These are phyloP conservation scores for Phalacrocorax pelagicus DNA, from an alignment of 2,113 vertebrate species.

Conservation along the genomic window DNA sequence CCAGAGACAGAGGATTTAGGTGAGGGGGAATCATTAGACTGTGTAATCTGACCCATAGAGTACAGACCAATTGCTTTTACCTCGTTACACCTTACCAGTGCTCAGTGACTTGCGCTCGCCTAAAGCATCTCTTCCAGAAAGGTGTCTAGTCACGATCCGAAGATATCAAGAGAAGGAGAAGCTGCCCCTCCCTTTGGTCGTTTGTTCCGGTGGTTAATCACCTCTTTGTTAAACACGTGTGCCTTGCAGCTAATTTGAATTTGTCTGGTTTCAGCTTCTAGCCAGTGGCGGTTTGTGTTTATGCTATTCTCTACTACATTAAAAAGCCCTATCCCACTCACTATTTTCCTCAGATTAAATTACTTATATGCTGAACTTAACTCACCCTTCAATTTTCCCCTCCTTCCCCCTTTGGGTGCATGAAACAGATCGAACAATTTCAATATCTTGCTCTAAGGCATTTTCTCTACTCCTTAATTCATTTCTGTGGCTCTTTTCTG, in stretches of 20 bases:
- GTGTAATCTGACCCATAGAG: background rate
- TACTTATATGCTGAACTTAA: conserved; percentile 3
- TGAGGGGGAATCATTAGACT: background rate
- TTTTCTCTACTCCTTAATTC: conserved; percentile 50
- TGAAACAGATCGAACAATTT: conserved; percentile 51
- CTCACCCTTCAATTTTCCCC: background rate
- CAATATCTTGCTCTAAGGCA: conserved; percentile 31
- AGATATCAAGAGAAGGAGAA: background rate
- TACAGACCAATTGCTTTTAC: background rate
- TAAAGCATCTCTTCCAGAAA: conserved; percentile 2
- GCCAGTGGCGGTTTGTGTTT: conserved; percentile 14
- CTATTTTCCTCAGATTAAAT: background rate
- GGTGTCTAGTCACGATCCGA: conserved; percentile 13
- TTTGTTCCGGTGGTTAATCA: conserved; percentile 61
- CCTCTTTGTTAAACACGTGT: conserved; percentile 27
- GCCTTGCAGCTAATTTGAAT: conserved; percentile 54
- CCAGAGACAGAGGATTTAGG: background rate
- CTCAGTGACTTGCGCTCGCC: background rate
- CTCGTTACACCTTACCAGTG: background rate
- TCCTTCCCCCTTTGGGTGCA: conserved; percentile 14
- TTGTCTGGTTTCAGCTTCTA: conserved; percentile 58
- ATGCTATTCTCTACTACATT: background rate
- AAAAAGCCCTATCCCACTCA: background rate
- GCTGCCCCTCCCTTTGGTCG: conserved; percentile 20
- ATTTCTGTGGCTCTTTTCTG: conserved; percentile 56